Percentiles rank a stretch among this genome's conserved stretches.
Conservation (phyloP, 1,140 invertebrate genomes). For the Drosophila pallidifrons region DNA sequence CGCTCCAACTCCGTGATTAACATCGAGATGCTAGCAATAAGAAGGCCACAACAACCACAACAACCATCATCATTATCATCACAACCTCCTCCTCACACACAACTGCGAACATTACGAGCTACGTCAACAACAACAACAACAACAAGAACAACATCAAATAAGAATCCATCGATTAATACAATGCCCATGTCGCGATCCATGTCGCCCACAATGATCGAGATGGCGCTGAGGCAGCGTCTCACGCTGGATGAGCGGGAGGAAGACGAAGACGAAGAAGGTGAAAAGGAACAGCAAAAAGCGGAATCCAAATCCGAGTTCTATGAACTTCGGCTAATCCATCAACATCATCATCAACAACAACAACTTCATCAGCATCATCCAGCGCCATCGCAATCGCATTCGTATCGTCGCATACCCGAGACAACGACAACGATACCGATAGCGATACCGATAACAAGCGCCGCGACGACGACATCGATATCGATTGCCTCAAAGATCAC, state of each 20-base stretch:
- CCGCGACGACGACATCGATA: conserved; percentile 41
- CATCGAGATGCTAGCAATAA: conserved; percentile 76
- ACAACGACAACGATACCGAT: conserved; percentile 39
- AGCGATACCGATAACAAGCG: conserved; percentile 28
- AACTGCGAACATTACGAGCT: not conserved
- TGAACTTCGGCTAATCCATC: conserved; percentile 8
- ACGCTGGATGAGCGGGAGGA: not conserved
- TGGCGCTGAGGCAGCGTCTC: conserved; percentile 60
- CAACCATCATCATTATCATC: not conserved
- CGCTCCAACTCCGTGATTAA: conserved; percentile 81
- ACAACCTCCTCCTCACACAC: no score
- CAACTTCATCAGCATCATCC: not conserved
- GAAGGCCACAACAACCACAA: conserved; percentile 42
- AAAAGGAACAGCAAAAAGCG: not conserved
- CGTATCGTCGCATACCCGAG: conserved; percentile 55
- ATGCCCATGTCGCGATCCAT: conserved; percentile 48
- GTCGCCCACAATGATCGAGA: conserved; percentile 54
- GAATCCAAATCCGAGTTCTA: not conserved
- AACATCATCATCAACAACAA: conserved; percentile 1
- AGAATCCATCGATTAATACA: conserved; percentile 35
- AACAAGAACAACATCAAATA: conserved; percentile 41
- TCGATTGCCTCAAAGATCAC: conserved; percentile 60
- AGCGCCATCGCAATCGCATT: conserved; percentile 20
- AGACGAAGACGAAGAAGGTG: no score
- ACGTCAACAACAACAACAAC: conserved; percentile 9